Base-by-base conservation (phyloP, 2,113 vertebrate genomes). In the human region DNA sequence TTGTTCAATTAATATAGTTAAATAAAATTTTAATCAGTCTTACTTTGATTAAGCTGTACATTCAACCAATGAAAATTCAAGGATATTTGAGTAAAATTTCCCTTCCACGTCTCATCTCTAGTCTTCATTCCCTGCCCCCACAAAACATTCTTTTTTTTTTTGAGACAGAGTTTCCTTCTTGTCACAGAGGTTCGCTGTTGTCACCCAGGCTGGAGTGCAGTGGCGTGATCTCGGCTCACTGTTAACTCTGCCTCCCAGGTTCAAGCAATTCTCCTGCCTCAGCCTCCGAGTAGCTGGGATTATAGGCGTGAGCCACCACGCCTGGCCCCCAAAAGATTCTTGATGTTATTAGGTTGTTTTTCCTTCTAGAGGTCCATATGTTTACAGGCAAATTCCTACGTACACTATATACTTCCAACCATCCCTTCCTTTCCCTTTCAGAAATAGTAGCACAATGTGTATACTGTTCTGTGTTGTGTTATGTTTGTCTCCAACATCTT, bases 1-100 rank as follows among this genome's bases (percentile, higher is more conserved):
- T 85, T 96, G 50, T 95, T 96, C 27, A 85, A 10, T 82, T 93
- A 76, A 27, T 86, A 78, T 68, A 97, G 40, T 68, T 80, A 84
- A 94, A 83, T 86, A 93, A 96, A 90, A 93, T 76, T 96, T 93
- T 85, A 38, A 40, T 80, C 64, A 35, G 66, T 92, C 84, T 57
- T 72, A 90, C 72, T 94, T 97, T 72, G 45, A 95, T 16, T 97
- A 96, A 84, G 38, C 16, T 90, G 3, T 89, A 12, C 17, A 68
- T 93, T 95, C 32, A 95, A 5, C 8, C 12, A 93, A 30, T 79
- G 92, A 80, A 94, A 96, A 90, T 87, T 75, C 43, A 93, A 17
- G 84, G 43, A 18, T 86, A 92, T 55, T 66, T 14, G 4, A 66
- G 23, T 90, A 43, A 73, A 48, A 43, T 96, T 94, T 82, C 17